phyloP scores from a whole-genome alignment of 1,140 invertebrate genomes.

The Drosophila leontia region DNA sequence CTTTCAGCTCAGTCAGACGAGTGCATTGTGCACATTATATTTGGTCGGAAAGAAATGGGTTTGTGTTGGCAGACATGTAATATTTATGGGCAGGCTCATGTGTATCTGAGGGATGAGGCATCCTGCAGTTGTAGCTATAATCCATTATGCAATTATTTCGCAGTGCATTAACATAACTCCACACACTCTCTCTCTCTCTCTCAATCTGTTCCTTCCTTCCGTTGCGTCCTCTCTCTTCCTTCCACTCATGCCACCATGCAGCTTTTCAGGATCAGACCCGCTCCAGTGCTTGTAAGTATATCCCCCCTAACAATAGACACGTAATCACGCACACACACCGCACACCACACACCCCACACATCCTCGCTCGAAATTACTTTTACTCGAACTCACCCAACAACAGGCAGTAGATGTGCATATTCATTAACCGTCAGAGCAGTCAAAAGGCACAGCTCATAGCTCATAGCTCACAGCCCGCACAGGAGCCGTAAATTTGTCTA shows the following conservation, averaged over 20 bases:
- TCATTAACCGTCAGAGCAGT: slow-evolving; percentile 40
- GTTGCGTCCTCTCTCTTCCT: slow-evolving; percentile 11
- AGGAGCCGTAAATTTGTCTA: slow-evolving; percentile 45
- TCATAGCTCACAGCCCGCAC: slow-evolving; percentile 32
- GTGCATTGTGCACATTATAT: slow-evolving; percentile 29
- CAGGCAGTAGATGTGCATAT: slow-evolving; percentile 46
- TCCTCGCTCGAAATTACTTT: slow-evolving; percentile 23
- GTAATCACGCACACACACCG: slow-evolving; percentile 21
- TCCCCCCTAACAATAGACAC: slow-evolving; percentile 37
- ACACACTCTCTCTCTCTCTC: slow-evolving; percentile 56
- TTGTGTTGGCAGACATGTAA: slow-evolving; percentile 13
- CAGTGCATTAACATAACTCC: slow-evolving; percentile 69
- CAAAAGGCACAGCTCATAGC: slow-evolving; percentile 42
- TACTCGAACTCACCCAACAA: slow-evolving; percentile 11
- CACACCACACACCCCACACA: slow-evolving; percentile 2
- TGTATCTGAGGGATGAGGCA: not conserved
- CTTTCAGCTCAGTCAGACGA: slow-evolving; percentile 24
- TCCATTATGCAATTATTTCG: slow-evolving; percentile 68
- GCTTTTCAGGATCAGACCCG: slow-evolving; percentile 98
- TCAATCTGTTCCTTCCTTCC: slow-evolving; percentile 38
- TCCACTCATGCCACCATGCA: slow-evolving; percentile 85
- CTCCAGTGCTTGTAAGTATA: slow-evolving; percentile 97
- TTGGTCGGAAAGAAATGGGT: slow-evolving; percentile 11
- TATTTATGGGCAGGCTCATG: not conserved
- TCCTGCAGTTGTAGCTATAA: slow-evolving; percentile 27